Conservation (phyloP, 2,113 vertebrate genomes). For the Fregetta grallaria region DNA sequence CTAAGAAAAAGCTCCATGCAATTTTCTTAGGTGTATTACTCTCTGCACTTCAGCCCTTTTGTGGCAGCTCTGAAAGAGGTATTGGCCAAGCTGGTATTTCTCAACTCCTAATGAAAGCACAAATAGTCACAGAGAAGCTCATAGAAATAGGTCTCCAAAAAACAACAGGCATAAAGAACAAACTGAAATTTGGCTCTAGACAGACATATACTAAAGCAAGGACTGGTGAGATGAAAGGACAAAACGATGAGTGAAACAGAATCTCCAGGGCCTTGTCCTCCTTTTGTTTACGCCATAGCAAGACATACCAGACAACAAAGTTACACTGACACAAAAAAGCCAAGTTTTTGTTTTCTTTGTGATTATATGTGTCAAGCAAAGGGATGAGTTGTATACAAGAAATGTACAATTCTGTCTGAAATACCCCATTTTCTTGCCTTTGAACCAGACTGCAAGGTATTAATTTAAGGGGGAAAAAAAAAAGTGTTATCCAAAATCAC, state of each 20-base stretch:
- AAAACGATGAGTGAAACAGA: not conserved
- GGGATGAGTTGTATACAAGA: not conserved
- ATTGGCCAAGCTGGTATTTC: not conserved
- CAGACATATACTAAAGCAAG: not conserved
- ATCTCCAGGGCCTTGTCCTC: not conserved
- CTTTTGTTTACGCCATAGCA: not conserved
- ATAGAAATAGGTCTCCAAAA: not conserved
- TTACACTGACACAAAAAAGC: not conserved
- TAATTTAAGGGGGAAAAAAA: not conserved
- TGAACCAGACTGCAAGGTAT: not conserved
- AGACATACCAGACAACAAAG: not conserved
- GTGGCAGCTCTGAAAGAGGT: not conserved
- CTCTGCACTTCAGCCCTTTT: not conserved
- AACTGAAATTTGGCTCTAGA: not conserved
- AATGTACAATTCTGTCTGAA: not conserved
- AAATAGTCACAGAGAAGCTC: not conserved
- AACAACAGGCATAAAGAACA: not conserved
- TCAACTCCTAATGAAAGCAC: not conserved
- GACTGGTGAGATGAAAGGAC: not conserved
- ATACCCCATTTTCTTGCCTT: not conserved
- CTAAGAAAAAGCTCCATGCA: not conserved
- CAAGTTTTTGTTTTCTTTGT: not conserved
- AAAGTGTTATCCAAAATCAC: not conserved
- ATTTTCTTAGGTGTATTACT: not conserved
- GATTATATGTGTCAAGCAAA: not conserved